Conservation (phyloP, 2,888 invertebrate genomes). For the Pristionchus japonicus region DNA sequence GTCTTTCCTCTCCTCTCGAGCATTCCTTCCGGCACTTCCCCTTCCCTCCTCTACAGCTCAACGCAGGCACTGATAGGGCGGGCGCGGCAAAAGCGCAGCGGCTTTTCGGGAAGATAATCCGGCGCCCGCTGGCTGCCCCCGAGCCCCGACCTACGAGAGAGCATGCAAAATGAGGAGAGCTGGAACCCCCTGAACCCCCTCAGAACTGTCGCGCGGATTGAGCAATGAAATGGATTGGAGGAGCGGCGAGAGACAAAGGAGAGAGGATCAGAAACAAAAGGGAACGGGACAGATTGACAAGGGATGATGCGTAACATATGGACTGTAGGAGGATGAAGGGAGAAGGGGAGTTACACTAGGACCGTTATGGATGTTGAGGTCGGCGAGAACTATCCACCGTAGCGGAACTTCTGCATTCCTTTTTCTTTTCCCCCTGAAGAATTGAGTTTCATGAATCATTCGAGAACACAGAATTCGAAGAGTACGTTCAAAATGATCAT, state of each 20-base stretch:
- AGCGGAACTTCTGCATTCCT: background rate
- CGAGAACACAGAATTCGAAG: no score
- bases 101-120: background rate
- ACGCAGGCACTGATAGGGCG: background rate
- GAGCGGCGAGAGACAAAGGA: slow-evolving; percentile 7
- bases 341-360: background rate
- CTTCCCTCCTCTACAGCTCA: background rate
- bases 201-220: slow-evolving; percentile 6
- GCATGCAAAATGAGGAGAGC: no score
- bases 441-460: background rate
- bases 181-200: background rate
- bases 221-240: slow-evolving; percentile 28
- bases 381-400: background rate
- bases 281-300: background rate
- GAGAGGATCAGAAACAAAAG: background rate
- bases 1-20: background rate
- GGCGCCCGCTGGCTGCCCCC: background rate
- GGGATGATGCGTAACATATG: slow-evolving; percentile 29
- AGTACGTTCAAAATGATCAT: background rate
- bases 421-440: background rate
- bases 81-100: background rate
- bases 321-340: background rate
- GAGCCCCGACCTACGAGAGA: no score
- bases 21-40: background rate
- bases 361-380: background rate